Conservation (phyloP, 2,113 vertebrate species). For the Sus scrofa region DNA sequence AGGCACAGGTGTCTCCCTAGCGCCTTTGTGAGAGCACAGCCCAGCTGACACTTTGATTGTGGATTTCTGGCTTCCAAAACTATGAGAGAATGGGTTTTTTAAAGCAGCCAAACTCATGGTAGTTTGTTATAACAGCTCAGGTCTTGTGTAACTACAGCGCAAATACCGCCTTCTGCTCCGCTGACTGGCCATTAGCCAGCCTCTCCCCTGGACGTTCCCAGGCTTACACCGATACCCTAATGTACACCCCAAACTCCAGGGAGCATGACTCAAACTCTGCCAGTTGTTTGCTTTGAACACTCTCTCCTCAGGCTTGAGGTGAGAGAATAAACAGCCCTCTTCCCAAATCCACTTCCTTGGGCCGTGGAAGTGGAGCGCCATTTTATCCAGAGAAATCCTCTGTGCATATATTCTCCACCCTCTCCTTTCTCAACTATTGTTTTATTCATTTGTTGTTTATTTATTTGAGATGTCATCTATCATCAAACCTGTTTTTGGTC, state of each 20-base stretch:
- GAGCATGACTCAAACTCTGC: not conserved
- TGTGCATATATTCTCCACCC: not conserved
- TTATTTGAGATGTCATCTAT: not conserved
- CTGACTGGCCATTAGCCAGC: not conserved
- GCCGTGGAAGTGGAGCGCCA: not conserved
- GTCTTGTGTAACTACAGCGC: not conserved
- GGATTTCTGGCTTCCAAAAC: not conserved
- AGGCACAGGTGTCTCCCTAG: not conserved
- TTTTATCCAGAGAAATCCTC: not conserved
- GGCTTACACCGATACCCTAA: not conserved
- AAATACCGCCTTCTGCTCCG: not conserved
- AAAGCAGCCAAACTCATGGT: not conserved
- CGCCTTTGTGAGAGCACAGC: not conserved
- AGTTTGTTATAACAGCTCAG: not conserved
- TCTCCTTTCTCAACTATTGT: not conserved
- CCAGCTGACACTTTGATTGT: not conserved
- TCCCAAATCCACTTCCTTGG: not conserved
- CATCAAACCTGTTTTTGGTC: not conserved
- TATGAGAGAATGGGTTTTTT: not conserved
- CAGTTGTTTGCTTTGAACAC: not conserved
- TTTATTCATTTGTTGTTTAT: not conserved
- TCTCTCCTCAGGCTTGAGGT: not conserved
- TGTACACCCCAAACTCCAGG: not conserved
- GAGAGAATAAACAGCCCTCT: not conserved
- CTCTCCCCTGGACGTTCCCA: not conserved